Evolutionary conservation across 2,888 invertebrate genomes (phyloP).

Genomic region (Choreutis nemorana): DNA sequence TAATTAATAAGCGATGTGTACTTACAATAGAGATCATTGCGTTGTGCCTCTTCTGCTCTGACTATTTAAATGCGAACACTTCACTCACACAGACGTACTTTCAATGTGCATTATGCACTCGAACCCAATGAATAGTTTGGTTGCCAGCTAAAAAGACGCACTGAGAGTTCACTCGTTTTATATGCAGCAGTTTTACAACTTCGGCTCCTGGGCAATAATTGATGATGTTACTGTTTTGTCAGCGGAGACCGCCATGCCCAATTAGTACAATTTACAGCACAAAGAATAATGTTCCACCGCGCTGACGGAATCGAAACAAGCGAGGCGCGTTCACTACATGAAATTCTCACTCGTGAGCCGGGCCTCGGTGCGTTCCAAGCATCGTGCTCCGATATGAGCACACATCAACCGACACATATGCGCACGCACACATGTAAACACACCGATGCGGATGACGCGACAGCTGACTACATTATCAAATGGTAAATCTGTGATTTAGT

Average conservation of each 20-base stretch:
- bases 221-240: slow-evolving; percentile 50
- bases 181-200: slow-evolving; percentile 35
- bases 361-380: slow-evolving; percentile 50
- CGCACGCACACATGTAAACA: slow-evolving; percentile 18
- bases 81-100: slow-evolving; percentile 43
- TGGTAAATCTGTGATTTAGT: slow-evolving; percentile 22
- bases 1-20: slow-evolving; percentile 27
- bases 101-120: slow-evolving; percentile 49
- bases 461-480: slow-evolving; percentile 17
- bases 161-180: slow-evolving; percentile 35
- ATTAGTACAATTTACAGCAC: slow-evolving; percentile 61
- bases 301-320: slow-evolving; percentile 56
- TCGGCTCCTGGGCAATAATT: slow-evolving; percentile 36
- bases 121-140: slow-evolving; percentile 35
- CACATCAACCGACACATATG: slow-evolving; percentile 29
- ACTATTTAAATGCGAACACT: slow-evolving; percentile 60
- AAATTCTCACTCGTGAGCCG: slow-evolving; percentile 51
- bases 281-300: slow-evolving; percentile 44
- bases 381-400: slow-evolving; percentile 43
- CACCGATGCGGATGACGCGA: slow-evolving; percentile 14
- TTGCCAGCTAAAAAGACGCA: slow-evolving; percentile 29
- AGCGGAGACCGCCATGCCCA: slow-evolving; percentile 53
- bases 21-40: slow-evolving; percentile 54
- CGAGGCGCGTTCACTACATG: slow-evolving; percentile 55
- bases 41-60: slow-evolving; percentile 45